phyloP scores from a whole-genome alignment of 2,113 vertebrate genomes.

The Zapornia atra region DNA sequence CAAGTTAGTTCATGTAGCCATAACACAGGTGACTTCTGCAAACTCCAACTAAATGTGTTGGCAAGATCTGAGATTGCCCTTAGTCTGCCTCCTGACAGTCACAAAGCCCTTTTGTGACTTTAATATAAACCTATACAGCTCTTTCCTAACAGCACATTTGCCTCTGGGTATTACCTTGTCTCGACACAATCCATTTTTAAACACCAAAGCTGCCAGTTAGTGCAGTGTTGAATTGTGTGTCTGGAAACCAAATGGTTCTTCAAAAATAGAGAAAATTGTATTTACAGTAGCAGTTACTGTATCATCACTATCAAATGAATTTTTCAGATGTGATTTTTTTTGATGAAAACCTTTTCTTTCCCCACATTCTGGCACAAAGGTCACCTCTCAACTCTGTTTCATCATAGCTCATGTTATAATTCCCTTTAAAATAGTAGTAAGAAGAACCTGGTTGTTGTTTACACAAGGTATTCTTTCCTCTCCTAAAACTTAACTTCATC shows the following conservation, averaged over 20 bases:
- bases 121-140: background rate
- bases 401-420: background rate
- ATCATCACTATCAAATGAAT: background rate
- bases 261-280: background rate
- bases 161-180: constrained; percentile 48
- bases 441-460: background rate
- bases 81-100: background rate
- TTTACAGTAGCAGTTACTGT: constrained; percentile 15
- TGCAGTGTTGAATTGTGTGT: background rate
- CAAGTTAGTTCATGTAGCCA: background rate
- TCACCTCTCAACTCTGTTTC: background rate
- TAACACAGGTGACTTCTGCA: background rate
- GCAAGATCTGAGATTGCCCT: background rate
- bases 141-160: constrained; percentile 34
- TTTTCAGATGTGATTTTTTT: background rate
- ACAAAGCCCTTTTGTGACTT: background rate
- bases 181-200: constrained; percentile 47
- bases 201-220: constrained; percentile 36
- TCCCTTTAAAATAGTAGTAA: background rate
- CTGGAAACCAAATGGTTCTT: constrained; percentile 16
- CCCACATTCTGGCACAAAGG: background rate
- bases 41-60: background rate
- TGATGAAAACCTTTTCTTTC: background rate
- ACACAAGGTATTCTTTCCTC: background rate
- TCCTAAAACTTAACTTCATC: background rate